Evolutionary conservation across 2,113 vertebrate genomes (phyloP).

Genomic region (Caloenas nicobarica): DNA sequence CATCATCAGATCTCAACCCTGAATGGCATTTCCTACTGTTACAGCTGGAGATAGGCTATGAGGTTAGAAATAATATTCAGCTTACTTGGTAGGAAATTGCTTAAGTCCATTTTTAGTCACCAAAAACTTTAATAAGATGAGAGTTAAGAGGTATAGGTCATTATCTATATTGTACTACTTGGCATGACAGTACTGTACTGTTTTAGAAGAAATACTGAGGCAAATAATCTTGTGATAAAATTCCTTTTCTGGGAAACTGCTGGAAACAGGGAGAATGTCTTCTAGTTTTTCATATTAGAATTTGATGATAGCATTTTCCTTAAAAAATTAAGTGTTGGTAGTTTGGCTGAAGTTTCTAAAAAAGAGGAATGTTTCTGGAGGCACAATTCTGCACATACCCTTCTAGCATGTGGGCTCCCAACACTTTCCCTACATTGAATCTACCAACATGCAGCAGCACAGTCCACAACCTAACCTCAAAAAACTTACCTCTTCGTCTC

Average conservation of each 20-base stretch:
- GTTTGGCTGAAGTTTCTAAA: not conserved
- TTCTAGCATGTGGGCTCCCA: not conserved
- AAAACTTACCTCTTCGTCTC: not conserved
- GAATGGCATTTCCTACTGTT: not conserved
- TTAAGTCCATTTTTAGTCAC: not conserved
- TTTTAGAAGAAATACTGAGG: not conserved
- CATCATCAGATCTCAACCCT: not conserved
- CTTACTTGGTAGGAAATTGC: not conserved
- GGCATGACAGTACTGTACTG: not conserved
- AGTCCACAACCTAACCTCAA: not conserved
- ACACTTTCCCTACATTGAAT: fast-evolving
- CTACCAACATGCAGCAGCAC: not conserved
- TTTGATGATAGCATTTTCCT: not conserved
- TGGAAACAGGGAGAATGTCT: not conserved
- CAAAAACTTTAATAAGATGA: not conserved
- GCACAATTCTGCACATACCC: not conserved
- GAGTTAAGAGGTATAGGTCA: not conserved
- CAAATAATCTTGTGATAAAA: not conserved
- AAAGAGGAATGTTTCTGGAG: not conserved
- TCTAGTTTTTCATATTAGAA: not conserved
- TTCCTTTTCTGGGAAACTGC: not conserved
- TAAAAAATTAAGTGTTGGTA: not conserved
- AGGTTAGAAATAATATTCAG: not conserved
- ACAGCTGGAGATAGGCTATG: not conserved
- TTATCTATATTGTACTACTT: not conserved